Evolutionary conservation across 1,140 invertebrate species (phyloP).

Genomic region (Brachionus paranguensis): DNA sequence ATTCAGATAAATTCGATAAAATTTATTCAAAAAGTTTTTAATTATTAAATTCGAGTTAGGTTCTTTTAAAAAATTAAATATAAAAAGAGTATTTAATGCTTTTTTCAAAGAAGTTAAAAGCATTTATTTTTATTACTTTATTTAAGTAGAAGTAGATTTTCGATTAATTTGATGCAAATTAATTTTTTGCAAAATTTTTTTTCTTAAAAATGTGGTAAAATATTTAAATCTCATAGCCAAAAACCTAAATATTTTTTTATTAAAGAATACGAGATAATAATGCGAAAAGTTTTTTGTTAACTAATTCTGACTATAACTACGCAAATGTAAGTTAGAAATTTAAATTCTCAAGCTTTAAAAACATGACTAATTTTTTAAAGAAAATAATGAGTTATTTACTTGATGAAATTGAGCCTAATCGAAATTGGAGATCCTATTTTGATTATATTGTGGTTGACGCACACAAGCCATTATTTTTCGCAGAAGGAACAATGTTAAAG

Average conservation of each 20-base stretch:
- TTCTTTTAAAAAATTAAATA: too few relatives aligned
- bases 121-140: too few relatives aligned
- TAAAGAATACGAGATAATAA: slow-evolving; percentile 30
- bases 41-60: too few relatives aligned
- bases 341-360: neutral
- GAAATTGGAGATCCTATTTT: slow-evolving; percentile 84
- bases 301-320: slow-evolving; percentile 92
- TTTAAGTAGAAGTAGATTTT: too few relatives aligned
- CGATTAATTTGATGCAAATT: too few relatives aligned
- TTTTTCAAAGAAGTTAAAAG: too few relatives aligned
- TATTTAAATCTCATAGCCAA: too few relatives aligned
- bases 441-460: slow-evolving; percentile 96
- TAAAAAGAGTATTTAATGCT: too few relatives aligned
- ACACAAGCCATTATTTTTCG: slow-evolving; percentile 90
- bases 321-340: slow-evolving; percentile 64
- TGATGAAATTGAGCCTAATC: neutral
- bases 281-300: slow-evolving; percentile 87
- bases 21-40: too few relatives aligned
- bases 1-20: too few relatives aligned
- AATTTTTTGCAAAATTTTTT: too few relatives aligned
- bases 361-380: neutral
- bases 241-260: neutral
- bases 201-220: too few relatives aligned
- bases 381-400: slow-evolving; percentile 36
- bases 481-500: slow-evolving; percentile 86